These are phyloP conservation scores for Cantharis rustica DNA, from an alignment of 2,888 invertebrate species.

Conservation along the genomic window DNA sequence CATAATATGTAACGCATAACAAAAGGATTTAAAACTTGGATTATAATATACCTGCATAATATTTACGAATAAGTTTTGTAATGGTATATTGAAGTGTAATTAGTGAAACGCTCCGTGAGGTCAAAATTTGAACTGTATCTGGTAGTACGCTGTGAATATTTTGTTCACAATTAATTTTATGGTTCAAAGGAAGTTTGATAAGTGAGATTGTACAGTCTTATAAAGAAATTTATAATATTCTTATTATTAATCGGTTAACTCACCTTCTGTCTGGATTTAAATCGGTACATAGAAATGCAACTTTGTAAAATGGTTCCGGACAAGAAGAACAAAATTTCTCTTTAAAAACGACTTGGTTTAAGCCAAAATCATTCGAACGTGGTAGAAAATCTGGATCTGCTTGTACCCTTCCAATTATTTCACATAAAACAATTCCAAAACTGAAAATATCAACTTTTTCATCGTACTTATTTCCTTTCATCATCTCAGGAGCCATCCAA, in stretches of 20 bases:
- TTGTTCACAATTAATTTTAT: too few relatives aligned
- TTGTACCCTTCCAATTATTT: slow-evolving; percentile 93
- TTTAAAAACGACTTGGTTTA: slow-evolving; percentile 83
- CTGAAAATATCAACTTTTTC: slow-evolving; percentile 97
- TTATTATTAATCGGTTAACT: slow-evolving; percentile 9
- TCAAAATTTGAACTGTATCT: too few relatives aligned
- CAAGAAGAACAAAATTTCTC: slow-evolving; percentile 85
- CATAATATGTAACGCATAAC: too few relatives aligned
- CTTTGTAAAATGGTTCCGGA: slow-evolving; percentile 84
- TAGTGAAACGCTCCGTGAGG: too few relatives aligned
- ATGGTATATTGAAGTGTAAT: too few relatives aligned
- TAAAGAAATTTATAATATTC: too few relatives aligned
- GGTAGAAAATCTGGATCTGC: slow-evolving; percentile 95
- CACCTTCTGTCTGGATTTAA: slow-evolving; percentile 88
- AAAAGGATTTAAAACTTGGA: too few relatives aligned
- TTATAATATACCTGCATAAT: too few relatives aligned
- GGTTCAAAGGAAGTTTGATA: too few relatives aligned
- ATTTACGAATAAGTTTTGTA: too few relatives aligned
- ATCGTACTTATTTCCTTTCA: slow-evolving; percentile 94
- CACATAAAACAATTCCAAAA: slow-evolving; percentile 93
- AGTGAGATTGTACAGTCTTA: too few relatives aligned
- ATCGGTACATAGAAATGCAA: slow-evolving; percentile 90
- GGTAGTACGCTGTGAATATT: too few relatives aligned
- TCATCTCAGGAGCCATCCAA: slow-evolving; percentile 99
- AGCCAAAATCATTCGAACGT: slow-evolving; percentile 87